Conservation (phyloP, 2,888 invertebrate genomes). For the Bursaphelenchus okinawaensis region DNA sequence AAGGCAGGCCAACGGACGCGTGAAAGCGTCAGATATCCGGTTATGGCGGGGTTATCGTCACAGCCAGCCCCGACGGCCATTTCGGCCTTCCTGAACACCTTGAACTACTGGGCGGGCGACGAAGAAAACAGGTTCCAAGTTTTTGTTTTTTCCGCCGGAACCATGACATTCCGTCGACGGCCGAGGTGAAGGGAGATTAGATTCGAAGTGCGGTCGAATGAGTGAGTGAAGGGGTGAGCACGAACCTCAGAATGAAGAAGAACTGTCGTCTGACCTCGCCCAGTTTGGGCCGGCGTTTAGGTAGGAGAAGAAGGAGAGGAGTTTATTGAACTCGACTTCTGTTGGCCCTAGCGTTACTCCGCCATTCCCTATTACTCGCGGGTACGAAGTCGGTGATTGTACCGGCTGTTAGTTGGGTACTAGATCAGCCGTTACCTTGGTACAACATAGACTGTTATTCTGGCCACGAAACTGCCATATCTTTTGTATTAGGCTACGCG, state of each 20-base stretch:
- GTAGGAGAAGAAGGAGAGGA: neutral
- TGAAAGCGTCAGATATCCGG: no score
- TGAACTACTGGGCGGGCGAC: no score
- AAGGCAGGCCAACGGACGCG: neutral
- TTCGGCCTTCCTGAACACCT: neutral
- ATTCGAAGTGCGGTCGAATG: neutral
- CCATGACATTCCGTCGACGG: neutral
- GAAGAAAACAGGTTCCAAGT: neutral
- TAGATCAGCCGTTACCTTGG: no score
- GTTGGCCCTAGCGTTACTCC: neutral
- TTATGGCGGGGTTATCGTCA: no score
- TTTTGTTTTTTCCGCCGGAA: neutral
- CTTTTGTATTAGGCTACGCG: no score
- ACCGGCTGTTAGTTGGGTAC: no score
- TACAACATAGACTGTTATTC: no score
- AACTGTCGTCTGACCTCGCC: neutral
- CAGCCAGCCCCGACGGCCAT: no score
- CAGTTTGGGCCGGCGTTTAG: neutral
- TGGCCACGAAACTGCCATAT: no score
- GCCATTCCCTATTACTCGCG: no score
- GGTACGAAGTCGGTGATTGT: no score
- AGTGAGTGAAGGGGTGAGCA: neutral
- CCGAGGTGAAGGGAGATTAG: neutral
- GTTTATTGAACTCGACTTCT: neutral
- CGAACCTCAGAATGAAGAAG: neutral